Conservation (phyloP, 2,888 invertebrate species). For the Drosophila falleni region DNA sequence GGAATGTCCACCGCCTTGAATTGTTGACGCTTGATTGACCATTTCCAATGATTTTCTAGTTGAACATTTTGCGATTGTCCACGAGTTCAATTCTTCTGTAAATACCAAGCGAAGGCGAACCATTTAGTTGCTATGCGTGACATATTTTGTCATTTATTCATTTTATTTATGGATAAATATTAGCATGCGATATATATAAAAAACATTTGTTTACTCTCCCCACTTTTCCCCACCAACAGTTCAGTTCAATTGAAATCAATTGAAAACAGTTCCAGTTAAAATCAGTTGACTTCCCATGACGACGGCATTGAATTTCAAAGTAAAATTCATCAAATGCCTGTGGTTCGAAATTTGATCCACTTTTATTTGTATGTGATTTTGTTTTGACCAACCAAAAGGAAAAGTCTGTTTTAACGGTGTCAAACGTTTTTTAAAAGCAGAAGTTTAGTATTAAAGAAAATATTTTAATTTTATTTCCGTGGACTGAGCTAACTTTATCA, state of each 20-base stretch:
- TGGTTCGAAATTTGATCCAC: constrained; percentile 41
- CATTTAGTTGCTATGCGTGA: constrained; percentile 44
- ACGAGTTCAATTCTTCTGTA: constrained; percentile 13
- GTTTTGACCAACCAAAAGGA: not conserved
- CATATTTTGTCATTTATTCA: constrained; percentile 46
- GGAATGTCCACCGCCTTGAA: constrained; percentile 43
- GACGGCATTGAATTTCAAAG: constrained; percentile 55
- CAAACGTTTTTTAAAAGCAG: too few relatives aligned
- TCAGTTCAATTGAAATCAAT: constrained; percentile 66
- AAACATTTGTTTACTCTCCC: constrained; percentile 34
- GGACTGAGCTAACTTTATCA: too few relatives aligned
- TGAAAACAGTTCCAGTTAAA: constrained; percentile 65
- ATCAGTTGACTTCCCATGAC: constrained; percentile 53
- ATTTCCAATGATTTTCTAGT: constrained; percentile 47
- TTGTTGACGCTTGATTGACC: constrained; percentile 53
- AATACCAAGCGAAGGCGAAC: not conserved
- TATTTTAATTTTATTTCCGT: too few relatives aligned
- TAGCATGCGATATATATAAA: constrained; percentile 34
- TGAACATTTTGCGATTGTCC: constrained; percentile 52
- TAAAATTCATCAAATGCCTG: constrained; percentile 57
- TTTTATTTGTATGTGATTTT: constrained; percentile 4
- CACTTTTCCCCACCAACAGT: not conserved
- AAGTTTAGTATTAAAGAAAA: too few relatives aligned
- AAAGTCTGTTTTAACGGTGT: not conserved
- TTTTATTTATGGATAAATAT: constrained; percentile 52